Percentiles rank a stretch among this genome's conserved stretches.
phyloP scores from a whole-genome alignment of 2,888 invertebrate genomes.

The Spilarctia lutea region DNA sequence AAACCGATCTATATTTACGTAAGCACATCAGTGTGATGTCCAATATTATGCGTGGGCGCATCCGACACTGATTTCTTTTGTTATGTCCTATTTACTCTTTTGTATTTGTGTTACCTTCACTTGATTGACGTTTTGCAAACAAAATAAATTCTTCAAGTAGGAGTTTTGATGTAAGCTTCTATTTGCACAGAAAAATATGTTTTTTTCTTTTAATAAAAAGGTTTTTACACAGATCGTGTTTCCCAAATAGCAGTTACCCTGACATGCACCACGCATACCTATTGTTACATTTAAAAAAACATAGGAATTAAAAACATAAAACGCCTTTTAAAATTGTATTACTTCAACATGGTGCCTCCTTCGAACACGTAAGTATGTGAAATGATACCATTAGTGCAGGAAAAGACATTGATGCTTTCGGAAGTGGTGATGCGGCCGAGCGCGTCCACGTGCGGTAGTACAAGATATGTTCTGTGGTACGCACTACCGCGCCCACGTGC shows the following conservation, averaged over 20 bases:
- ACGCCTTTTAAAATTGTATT: neutral
- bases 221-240: neutral
- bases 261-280: neutral
- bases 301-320: neutral
- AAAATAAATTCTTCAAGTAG: conserved; percentile 68
- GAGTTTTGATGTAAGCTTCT: conserved; percentile 53
- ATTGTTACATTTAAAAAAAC: neutral
- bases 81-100: conserved; percentile 64
- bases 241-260: neutral
- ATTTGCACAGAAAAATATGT: neutral
- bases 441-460: conserved; percentile 70
- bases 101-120: conserved; percentile 56
- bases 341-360: neutral
- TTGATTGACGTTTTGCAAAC: conserved; percentile 74
- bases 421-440: conserved; percentile 58
- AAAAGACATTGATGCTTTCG: conserved; percentile 54
- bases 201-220: neutral
- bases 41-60: conserved; percentile 77
- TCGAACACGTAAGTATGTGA: conserved; percentile 30
- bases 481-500: conserved; percentile 72
- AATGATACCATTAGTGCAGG: conserved; percentile 52
- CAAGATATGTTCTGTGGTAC: conserved; percentile 42
- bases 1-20: conserved; percentile 83
- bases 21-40: conserved; percentile 82
- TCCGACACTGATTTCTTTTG: conserved; percentile 73